Conservation (phyloP, 2,797 vertebrate genomes). For the Neomorphus geoffroyi region DNA sequence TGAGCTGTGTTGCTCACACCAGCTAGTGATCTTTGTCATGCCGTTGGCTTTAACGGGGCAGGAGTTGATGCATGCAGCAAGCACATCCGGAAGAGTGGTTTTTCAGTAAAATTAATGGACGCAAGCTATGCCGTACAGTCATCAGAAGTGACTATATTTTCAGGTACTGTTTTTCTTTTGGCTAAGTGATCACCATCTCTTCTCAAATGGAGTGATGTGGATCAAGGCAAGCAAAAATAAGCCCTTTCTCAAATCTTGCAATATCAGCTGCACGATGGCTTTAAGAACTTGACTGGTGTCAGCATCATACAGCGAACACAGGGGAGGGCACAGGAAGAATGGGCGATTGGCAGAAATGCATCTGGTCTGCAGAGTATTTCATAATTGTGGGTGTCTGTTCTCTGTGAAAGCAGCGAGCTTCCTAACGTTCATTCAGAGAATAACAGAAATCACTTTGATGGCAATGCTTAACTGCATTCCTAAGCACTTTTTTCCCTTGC, state of each 20-base stretch:
- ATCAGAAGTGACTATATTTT: background rate
- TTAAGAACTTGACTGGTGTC: background rate
- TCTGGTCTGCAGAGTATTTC: background rate
- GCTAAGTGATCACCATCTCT: background rate
- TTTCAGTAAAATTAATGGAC: background rate
- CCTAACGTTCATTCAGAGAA: background rate
- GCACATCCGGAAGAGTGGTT: background rate
- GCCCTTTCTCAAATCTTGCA: background rate
- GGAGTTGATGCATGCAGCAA: background rate
- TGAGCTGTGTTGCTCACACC: background rate
- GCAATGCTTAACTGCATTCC: background rate
- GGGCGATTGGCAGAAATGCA: background rate
- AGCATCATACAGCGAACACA: background rate
- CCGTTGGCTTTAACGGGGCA: background rate
- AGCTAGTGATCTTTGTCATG: background rate
- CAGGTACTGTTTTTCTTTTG: background rate
- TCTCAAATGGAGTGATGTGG: background rate
- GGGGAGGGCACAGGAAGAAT: background rate
- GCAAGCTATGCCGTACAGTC: rapidly evolving
- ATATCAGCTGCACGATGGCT: background rate
- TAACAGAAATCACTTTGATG: background rate
- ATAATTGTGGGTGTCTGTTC: background rate
- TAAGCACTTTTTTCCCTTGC: background rate
- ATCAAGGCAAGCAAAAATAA: background rate
- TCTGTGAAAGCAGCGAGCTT: background rate